Percentiles rank a stretch among this genome's conserved stretches.
These are phyloP conservation scores for Spongilla lacustris DNA, from an alignment of 37 sponge, comb jelly and placozoan species.

Conservation along the genomic window DNA sequence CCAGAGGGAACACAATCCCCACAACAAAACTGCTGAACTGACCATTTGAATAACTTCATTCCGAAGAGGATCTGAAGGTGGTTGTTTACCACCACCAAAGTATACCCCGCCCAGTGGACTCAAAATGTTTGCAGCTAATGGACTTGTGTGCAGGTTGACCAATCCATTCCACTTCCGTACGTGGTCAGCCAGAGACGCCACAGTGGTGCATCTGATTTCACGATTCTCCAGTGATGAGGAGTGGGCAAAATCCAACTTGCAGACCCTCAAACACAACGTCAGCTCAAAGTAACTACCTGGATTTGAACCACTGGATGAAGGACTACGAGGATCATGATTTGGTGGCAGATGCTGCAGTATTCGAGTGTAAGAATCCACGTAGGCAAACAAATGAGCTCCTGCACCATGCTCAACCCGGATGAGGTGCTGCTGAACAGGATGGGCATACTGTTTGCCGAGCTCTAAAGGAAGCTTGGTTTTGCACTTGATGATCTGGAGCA, in stretches of 20 bases:
- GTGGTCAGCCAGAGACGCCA: constrained; percentile 54
- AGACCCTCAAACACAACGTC: constrained; percentile 11
- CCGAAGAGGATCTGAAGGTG: not conserved
- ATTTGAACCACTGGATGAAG: not conserved
- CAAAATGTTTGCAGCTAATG: constrained; percentile 57
- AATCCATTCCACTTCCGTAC: constrained; percentile 71
- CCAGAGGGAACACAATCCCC: no score
- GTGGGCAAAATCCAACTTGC: not conserved
- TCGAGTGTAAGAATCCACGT: not conserved
- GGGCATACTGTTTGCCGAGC: constrained; percentile 5
- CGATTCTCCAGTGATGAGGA: constrained; percentile 3
- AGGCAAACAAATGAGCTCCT: not conserved
- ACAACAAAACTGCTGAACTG: not conserved
- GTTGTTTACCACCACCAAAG: constrained; percentile 17
- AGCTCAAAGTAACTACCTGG: not conserved
- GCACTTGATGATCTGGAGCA: constrained; percentile 21
- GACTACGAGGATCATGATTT: not conserved
- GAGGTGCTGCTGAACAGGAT: constrained; percentile 48
- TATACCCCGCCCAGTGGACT: constrained; percentile 47
- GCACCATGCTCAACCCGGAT: constrained; percentile 4
- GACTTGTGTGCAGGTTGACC: constrained; percentile 42
- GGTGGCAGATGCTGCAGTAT: not conserved
- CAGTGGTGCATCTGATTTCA: constrained; percentile 13
- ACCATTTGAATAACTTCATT: not conserved
- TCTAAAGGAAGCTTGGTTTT: not conserved